Base-by-base conservation (phyloP, 2,797 vertebrate species). In the Varecia variegata region DNA sequence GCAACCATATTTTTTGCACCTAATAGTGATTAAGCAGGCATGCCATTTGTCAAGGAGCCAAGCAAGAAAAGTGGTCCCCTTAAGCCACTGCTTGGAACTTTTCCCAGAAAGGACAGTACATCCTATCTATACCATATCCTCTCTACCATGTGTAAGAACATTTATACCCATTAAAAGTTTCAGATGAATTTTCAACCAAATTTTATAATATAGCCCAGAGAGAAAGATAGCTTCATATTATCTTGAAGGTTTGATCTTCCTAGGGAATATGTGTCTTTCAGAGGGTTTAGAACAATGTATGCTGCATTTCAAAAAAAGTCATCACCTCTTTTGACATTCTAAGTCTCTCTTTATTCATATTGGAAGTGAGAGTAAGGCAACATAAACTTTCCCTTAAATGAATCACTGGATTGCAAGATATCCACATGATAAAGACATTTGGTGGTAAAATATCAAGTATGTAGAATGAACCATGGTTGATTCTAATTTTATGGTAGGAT, bases 211-310 rank as follows among this genome's bases (percentile, higher is more conserved):
- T 30, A 87, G 73, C 40, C 0, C 47, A 58, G 70, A 86, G 65
- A 95, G 91, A 94, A 97, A 74, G 93, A 96, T 54, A 97, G 88
- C 10, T 50, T 92, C 82, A 54, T 43, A 95, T 97, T 97, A 96
- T 96, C 94, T 87, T 93, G n/a, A 93, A 96, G 60, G 47, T 86
- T 97, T 98, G 93, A 97, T 97, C 90, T 95, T 93, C 97, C 96
- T 86, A 96, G 98, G 38, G 50, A 90, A 73, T 92, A 82, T 88
- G 32, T 96, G 25, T 43, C 88, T 76, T 95, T 98, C 84, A 96
- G 62, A 71, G 52, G 56, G 56, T 32, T 85, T 81, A 96, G 87
- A 97, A 98, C 40, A 97, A 98, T 95, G 73, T 30, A 12, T 70
- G 60, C 30, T 90, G 23, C 52, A 96, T 97, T 95, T 97, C 77